These are phyloP conservation scores for Eulemur rufifrons DNA, from an alignment of 2,113 vertebrate species.

Conservation along the genomic window DNA sequence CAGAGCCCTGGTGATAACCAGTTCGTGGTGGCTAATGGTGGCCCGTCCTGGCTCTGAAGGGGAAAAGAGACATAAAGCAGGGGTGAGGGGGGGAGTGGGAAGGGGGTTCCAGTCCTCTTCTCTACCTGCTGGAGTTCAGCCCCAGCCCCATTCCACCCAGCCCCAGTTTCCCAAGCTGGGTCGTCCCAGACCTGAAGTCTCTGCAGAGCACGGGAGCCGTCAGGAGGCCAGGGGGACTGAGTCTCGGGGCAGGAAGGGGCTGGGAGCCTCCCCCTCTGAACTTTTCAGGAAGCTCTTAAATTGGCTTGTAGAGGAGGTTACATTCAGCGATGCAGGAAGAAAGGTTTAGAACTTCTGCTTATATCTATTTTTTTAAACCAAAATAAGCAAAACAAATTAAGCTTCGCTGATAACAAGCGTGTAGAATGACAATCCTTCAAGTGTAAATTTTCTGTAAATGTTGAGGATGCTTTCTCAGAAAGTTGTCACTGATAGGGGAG, in stretches of 20 bases:
- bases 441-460: neutral
- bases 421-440: neutral
- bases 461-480: neutral
- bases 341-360: neutral
- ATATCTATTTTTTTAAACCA: neutral
- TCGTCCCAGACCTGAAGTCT: neutral
- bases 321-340: neutral
- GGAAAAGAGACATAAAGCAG: neutral
- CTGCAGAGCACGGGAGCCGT: neutral
- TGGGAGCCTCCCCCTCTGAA: neutral
- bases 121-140: neutral
- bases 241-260: neutral
- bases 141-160: neutral
- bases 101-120: neutral
- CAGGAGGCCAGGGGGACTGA: neutral
- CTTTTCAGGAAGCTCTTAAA: neutral
- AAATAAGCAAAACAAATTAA: neutral
- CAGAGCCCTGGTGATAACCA: neutral
- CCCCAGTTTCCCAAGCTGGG: neutral
- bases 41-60: neutral
- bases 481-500: neutral
- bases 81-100: no score
- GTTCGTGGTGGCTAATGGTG: neutral
- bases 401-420: neutral
- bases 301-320: neutral